Evolutionary conservation across 1,140 invertebrate species (phyloP).

Genomic region (Zeugodacus cucurbitae): DNA sequence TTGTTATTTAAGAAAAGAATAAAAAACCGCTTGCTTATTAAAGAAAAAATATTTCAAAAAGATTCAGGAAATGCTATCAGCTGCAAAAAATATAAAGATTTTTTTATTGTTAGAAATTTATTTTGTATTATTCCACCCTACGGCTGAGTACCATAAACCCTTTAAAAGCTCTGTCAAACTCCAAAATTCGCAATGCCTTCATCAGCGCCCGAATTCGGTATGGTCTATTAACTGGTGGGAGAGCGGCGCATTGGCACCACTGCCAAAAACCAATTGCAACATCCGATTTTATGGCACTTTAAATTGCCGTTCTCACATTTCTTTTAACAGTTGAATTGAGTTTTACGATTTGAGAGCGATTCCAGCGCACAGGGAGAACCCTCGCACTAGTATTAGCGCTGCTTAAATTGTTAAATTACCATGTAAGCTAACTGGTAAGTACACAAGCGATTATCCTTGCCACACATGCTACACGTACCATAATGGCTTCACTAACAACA

Average conservation of each 20-base stretch:
- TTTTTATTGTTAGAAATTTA: too few relatives aligned
- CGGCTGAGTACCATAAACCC: too few relatives aligned
- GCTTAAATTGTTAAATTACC: constrained; percentile 38
- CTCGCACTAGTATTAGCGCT: background rate
- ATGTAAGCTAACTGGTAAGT: constrained; percentile 36
- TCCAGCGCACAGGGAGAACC: background rate
- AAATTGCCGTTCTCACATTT: background rate
- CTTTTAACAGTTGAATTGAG: background rate
- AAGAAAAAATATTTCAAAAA: too few relatives aligned
- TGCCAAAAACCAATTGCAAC: background rate
- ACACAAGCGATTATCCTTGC: constrained; percentile 29
- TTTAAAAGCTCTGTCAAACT: too few relatives aligned
- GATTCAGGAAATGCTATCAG: too few relatives aligned
- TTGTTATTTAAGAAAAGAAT: background rate
- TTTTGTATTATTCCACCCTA: too few relatives aligned
- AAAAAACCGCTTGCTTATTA: too few relatives aligned
- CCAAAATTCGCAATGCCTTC: too few relatives aligned
- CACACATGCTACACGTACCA: constrained; percentile 19
- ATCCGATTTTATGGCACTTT: background rate
- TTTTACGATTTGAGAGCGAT: background rate
- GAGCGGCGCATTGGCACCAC: too few relatives aligned
- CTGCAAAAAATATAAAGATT: too few relatives aligned
- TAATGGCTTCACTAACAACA: background rate
- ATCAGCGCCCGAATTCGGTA: too few relatives aligned
- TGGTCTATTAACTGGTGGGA: too few relatives aligned